These are phyloP conservation scores for Orthonevra nobilis DNA, from an alignment of 2,888 invertebrate species.

Conservation along the genomic window DNA sequence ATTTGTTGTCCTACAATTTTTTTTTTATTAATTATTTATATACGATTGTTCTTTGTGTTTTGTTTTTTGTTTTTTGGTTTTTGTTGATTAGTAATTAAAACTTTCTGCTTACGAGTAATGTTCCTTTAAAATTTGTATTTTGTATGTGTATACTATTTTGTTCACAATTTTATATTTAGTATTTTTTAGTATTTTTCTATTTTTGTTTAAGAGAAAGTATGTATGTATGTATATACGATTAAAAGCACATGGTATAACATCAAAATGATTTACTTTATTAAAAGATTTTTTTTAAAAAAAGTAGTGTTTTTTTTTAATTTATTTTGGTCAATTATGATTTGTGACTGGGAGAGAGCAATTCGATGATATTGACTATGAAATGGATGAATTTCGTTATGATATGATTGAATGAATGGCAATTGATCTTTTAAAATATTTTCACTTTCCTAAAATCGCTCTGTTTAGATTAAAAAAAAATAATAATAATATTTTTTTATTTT, in stretches of 20 bases:
- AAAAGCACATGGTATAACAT: conserved; percentile 61
- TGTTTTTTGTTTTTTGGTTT: no score
- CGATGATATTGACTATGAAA: conserved; percentile 62
- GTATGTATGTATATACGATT: conserved; percentile 42
- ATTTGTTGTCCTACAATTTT: conserved; percentile 57
- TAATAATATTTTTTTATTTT: conserved; percentile 37
- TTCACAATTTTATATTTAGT: conserved; percentile 71
- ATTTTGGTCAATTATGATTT: conserved; percentile 56
- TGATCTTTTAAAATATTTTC: conserved; percentile 44
- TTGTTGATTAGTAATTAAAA: conserved; percentile 64
- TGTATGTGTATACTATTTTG: conserved; percentile 76
- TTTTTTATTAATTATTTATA: conserved; percentile 71
- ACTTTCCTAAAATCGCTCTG: conserved; percentile 42
- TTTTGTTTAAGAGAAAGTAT: conserved; percentile 4
- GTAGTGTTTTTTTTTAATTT: conserved; percentile 5
- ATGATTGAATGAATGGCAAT: conserved; percentile 53
- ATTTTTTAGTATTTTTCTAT: conserved; percentile 23
- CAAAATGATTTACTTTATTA: conserved; percentile 21
- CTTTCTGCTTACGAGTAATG: conserved; percentile 51
- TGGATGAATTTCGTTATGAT: conserved; percentile 45
- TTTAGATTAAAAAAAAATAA: conserved; percentile 37
- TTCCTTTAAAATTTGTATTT: conserved; percentile 69
- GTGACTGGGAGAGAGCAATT: conserved; percentile 50
- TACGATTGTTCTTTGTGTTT: conserved; percentile 72
- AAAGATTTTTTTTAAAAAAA: conserved; percentile 5